Evolutionary conservation across 2,888 invertebrate species (phyloP).

Genomic region (Bhutanitis thaidina): DNA sequence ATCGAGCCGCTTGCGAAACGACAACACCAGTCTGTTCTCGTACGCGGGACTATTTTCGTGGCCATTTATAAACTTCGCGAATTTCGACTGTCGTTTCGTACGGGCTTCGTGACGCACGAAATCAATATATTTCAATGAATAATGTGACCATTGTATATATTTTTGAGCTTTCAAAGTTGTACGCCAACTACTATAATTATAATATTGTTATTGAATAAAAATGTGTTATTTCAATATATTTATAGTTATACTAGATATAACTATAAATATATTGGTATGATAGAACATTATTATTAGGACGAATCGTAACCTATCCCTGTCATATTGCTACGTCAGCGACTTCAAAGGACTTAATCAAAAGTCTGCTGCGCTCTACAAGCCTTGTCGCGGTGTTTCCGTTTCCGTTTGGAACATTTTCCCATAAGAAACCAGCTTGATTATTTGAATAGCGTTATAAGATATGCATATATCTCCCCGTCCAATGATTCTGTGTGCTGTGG

Average conservation of each 20-base stretch:
- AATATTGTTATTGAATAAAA: too few species aligned
- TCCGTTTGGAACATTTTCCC: slow-evolving; percentile 6
- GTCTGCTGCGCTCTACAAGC: not conserved
- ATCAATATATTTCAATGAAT: not conserved
- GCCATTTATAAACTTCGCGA: not conserved
- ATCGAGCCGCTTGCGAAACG: slow-evolving; percentile 26
- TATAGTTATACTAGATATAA: too few species aligned
- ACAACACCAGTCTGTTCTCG: slow-evolving; percentile 1
- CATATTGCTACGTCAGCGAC: not conserved
- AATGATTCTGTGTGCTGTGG: too few species aligned
- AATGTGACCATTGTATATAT: not conserved
- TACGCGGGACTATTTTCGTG: slow-evolving; percentile 4
- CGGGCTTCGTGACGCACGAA: not conserved
- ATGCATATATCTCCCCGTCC: too few species aligned
- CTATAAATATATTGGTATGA: too few species aligned
- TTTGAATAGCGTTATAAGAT: slow-evolving; percentile 5
- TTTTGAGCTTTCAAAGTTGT: not conserved
- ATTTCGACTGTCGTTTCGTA: slow-evolving; percentile 1
- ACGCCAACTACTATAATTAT: too few species aligned
- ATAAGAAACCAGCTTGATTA: slow-evolving; percentile 3
- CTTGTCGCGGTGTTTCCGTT: slow-evolving; percentile 10
- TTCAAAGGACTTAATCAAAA: slow-evolving; percentile 19
- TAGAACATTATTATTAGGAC: not conserved
- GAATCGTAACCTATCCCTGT: not conserved
- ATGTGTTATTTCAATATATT: too few species aligned